Evolutionary conservation across 1,140 invertebrate genomes (phyloP).

Genomic region (Portunus trituberculatus): DNA sequence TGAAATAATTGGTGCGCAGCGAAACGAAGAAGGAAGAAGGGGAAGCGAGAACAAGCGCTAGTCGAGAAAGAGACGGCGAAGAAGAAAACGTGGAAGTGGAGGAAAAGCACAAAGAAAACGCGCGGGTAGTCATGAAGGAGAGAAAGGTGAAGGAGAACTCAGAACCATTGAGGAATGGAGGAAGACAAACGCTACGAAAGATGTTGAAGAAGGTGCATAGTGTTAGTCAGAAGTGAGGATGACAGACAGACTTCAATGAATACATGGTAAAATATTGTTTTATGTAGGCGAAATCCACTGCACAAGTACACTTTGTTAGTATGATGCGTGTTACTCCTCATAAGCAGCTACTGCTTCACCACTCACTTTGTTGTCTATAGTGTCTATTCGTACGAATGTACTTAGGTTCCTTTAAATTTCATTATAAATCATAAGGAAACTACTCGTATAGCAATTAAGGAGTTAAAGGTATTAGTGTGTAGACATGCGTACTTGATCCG

Average conservation of each 20-base stretch:
- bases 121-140: background rate
- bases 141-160: background rate
- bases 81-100: background rate
- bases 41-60: background rate
- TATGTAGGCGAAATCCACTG: no score
- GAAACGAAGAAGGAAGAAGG: background rate
- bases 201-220: background rate
- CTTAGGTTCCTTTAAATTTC: no score
- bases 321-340: no score
- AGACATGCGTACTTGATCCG: no score
- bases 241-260: background rate
- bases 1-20: background rate
- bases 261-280: no score
- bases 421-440: no score
- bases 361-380: no score
- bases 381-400: no score
- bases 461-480: no score
- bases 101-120: background rate
- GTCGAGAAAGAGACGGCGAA: background rate
- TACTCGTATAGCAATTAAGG: no score
- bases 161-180: background rate
- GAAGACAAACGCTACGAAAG: background rate
- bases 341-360: no score
- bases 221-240: background rate
- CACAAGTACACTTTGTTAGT: no score